Evolutionary conservation across 2,888 invertebrate species (phyloP).

Genomic region (Acanthopleura granulata): DNA sequence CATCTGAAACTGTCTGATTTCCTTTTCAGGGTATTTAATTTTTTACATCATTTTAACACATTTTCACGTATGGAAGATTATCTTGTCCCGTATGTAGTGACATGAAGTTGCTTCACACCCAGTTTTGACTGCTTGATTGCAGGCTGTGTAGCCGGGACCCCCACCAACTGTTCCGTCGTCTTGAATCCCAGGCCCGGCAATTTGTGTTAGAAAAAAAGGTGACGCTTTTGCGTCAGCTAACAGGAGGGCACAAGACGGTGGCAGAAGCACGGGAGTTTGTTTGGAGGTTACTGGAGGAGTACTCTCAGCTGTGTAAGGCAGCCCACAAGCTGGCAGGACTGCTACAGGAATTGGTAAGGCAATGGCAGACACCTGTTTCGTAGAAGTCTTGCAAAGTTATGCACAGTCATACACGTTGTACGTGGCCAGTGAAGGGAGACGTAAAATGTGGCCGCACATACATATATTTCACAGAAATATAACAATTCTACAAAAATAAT

Average conservation of each 20-base stretch:
- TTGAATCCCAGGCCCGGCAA: slow-evolving; percentile 77
- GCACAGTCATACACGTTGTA: too few species aligned
- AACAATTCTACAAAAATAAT: too few species aligned
- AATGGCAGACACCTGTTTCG: not conserved
- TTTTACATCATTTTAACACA: too few species aligned
- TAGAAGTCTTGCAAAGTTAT: too few species aligned
- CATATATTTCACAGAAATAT: too few species aligned
- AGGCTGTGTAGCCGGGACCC: slow-evolving; percentile 73
- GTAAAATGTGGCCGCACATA: too few species aligned
- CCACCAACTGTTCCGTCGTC: slow-evolving; percentile 77
- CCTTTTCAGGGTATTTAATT: too few species aligned
- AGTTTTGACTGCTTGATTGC: slow-evolving; percentile 22
- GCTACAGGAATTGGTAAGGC: slow-evolving; percentile 73
- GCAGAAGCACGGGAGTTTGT: slow-evolving; percentile 74
- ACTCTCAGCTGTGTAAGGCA: slow-evolving; percentile 76
- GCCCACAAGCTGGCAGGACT: slow-evolving; percentile 75
- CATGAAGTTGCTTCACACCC: not conserved
- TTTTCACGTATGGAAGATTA: too few species aligned
- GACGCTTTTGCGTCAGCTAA: slow-evolving; percentile 73
- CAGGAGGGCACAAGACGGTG: slow-evolving; percentile 71
- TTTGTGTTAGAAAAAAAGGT: slow-evolving; percentile 78
- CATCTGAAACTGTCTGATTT: too few species aligned
- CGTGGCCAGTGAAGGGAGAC: too few species aligned
- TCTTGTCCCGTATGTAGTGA: too few species aligned
- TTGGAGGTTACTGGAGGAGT: slow-evolving; percentile 76